Base-by-base conservation (phyloP, 53 echinoderm and acorn worm species). In the Apostichopus leukothele region DNA sequence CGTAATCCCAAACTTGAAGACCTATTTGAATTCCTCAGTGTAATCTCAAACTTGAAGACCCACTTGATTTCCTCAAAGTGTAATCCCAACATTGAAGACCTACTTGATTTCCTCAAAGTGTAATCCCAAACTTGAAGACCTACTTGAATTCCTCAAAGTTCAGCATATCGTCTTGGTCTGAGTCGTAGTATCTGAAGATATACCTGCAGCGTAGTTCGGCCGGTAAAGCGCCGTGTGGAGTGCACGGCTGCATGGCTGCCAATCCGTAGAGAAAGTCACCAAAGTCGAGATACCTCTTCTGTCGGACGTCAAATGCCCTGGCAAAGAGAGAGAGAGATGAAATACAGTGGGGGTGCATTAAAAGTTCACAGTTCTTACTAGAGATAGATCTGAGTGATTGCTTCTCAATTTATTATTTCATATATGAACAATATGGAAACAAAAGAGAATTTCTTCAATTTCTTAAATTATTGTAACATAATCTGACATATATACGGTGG, bases 181-280 rank as follows among this genome's bases (percentile, higher is more conserved):
- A 75, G 74, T 95, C 93, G 20, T 95, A 95, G 86, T 86, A 95
- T 20, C 95, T 75, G 86, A 95, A 95, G 73, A 95, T 95, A 57
- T 91, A 95, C 25, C 92, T 67, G 75, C 95, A 95, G 7, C 95
- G 51, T 5, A 92, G 86, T 85, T 95, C 95, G 5, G 95, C 95
- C 4, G 95, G 95, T 4, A 92, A 75, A 0, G 93, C 91, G 0
- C 95, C 95, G 55, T 95, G 95, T 7, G 91, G 93, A n/a, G 95
- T 93, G 3, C 91, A 90, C 0, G 93, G 95, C 71, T 95, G 95
- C 95, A 95, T 93, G 7, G 95, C 93, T 54, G 95, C 93, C 14
- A 95, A 11, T 59, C 95, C 95, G 7, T 90, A 74, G 80, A 95
- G 79, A 78, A 95, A 95, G 71, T 95, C 95, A n/a, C 87, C 93